Base-by-base conservation (phyloP, 2,113 vertebrate genomes). In the Barnardius zonarius region DNA sequence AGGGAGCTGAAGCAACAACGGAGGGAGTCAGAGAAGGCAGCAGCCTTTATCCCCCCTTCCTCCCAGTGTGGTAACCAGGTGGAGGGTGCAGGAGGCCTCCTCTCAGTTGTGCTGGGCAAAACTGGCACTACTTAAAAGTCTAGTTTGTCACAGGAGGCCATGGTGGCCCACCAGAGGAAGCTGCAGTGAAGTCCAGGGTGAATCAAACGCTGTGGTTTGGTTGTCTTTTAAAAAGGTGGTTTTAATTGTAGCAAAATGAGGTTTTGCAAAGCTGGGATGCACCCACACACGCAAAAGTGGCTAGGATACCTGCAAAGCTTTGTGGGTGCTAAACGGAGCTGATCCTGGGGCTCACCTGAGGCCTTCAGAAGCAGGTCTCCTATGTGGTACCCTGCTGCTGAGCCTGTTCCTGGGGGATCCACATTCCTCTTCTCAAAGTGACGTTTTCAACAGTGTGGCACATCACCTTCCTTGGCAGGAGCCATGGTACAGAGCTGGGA, bases 401-500 rank as follows among this genome's bases (percentile, higher is more conserved):
- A 48, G 49, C 20, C 70, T 41, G 27, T 19, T 33, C 46, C 22
- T 9, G 3, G 33, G 19, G 39, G 28, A n/a, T 73, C 35, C 3
- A 0, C 3, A 2, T 70, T 86, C 31, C 49, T 18, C 44, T 77
- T 67, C 49, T 59, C 17, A n/a, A 43, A 43, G 55, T 25, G 54
- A 28, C 0, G 1, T 69, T 91, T 72, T 33, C 72, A 52, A 0
- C 44, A 23, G 15, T 0, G 0, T 64, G 31, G 51, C 39, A 52
- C 52, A 54, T 63, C 0, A 5, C 33, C 39, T 31, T 82, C 33
- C 69, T 33, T 1, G 0, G 11, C 1, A 4, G 64, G 69, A 75
- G 49, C 64, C 0, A 1, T 14, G 46, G n/a, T 63, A 5, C 70
- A 77, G 72, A 77, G 25, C 5, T 1, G 80, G n/a, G 20, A 1